Conservation (phyloP, 2,888 invertebrate species). For the Galerucella pusilla region DNA sequence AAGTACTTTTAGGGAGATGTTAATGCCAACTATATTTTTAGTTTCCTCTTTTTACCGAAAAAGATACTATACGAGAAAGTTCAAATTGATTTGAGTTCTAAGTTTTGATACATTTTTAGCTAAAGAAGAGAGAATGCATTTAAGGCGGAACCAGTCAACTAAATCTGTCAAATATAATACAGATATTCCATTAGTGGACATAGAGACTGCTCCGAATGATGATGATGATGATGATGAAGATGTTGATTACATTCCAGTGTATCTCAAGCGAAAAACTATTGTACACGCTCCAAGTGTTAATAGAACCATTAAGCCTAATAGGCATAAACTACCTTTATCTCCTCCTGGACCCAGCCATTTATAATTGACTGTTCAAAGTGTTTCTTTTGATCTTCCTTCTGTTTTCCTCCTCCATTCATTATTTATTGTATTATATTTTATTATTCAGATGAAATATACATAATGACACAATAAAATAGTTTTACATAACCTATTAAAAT, state of each 20-base stretch:
- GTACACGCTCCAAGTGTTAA: conserved; percentile 44
- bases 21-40: conserved; percentile 1
- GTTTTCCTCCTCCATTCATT: neutral
- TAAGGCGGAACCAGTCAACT: conserved; percentile 38
- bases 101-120: conserved; percentile 37
- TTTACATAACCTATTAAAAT: too few relatives aligned
- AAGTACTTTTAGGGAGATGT: conserved; percentile 47
- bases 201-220: conserved; percentile 27
- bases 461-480: too few relatives aligned
- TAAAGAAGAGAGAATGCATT: conserved; percentile 45
- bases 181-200: conserved; percentile 44
- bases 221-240: conserved; percentile 44
- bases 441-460: too few relatives aligned
- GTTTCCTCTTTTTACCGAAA: neutral
- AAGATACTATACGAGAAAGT: too few relatives aligned
- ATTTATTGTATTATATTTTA: too few relatives aligned
- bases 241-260: conserved; percentile 48
- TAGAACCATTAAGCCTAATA: conserved; percentile 45
- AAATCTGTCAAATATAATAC: neutral
- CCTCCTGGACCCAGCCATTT: conserved; percentile 9
- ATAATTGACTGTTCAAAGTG: neutral
- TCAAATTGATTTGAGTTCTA: neutral
- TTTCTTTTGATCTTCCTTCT: neutral
- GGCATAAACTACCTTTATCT: conserved; percentile 19
- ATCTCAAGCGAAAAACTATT: conserved; percentile 45